Evolutionary conservation across 2,797 vertebrate species (phyloP), one percentile per base, ranked within the genome.

Genomic region (Chelonia mydas): DNA sequence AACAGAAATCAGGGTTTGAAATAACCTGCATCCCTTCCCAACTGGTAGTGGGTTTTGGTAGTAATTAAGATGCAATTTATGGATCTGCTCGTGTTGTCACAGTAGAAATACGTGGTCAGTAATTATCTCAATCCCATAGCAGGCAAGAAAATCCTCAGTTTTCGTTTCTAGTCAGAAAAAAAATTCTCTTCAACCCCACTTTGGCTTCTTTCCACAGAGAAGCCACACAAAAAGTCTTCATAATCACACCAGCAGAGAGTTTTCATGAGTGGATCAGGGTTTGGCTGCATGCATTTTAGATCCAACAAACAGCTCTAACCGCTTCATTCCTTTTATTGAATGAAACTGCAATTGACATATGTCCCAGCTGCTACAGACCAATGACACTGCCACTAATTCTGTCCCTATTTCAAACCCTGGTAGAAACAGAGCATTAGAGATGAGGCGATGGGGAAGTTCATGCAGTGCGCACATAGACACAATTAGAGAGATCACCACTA

Each of bases 401-500:
- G 77, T 88, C 89, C 92, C 94, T 95, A 59, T 84, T 94, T 94
- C 89, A 96, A 97, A 80, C 87, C 96, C 96, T 81, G 94, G 93
- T 78, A 84, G 90, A 96, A 95, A 98, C 90, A 98, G 86, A 98
- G 98, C 97, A 98, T 98, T 97, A 97, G 97, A 97, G 97, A 97
- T 93, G 97, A 97, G 93, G 84, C 78, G 23, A 91, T 90, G 93
- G 95, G 79, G 86, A 94, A 93, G 92, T 93, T 96, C 98, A 98
- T 98, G 98, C 98, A 98, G 97, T 94, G 98, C 97, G 98, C 97
- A 98, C 96, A 96, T 47, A 97, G 97, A 98, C 95, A 98, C 92
- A 91, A 96, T 97, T 93, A 97, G 98, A 98, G 98, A 98, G 98
- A 95, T 97, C 99, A 99, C 99, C 99, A 99, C 99, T 99, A 99